Conservation (phyloP, 2,113 vertebrate genomes). For the Tetrax tetrax region DNA sequence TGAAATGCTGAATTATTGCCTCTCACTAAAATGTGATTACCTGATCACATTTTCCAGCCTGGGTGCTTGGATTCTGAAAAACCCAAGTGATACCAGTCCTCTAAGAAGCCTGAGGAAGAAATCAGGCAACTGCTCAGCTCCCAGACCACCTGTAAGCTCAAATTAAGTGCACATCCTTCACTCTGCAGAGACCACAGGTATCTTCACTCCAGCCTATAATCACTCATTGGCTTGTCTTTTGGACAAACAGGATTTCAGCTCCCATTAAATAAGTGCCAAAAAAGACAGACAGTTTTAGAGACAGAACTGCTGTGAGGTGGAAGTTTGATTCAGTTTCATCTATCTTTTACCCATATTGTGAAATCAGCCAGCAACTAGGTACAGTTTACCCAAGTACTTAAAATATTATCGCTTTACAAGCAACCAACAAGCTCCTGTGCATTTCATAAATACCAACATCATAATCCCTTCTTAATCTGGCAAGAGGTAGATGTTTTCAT, state of each 20-base stretch:
- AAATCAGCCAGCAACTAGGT: neutral
- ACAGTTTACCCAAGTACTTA: constrained; percentile 25
- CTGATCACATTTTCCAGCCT: neutral
- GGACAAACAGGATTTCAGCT: neutral
- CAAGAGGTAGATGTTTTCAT: constrained; percentile 31
- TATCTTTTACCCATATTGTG: neutral
- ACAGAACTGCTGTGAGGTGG: neutral
- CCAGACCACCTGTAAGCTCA: neutral
- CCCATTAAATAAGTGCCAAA: neutral
- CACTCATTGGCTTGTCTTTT: neutral
- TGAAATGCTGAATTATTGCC: neutral
- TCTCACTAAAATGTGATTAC: neutral
- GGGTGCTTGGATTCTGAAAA: neutral
- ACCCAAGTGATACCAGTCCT: neutral
- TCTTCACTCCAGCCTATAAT: neutral
- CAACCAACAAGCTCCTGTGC: neutral
- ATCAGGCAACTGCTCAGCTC: neutral
- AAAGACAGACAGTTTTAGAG: neutral
- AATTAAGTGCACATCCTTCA: neutral
- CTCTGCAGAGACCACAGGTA: neutral
- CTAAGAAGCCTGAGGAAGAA: neutral
- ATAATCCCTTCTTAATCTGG: constrained; percentile 37
- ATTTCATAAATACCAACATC: constrained; percentile 35
- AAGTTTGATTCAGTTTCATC: neutral
- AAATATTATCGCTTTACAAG: constrained; percentile 30